Conservation (phyloP, 2,797 vertebrate species). For the Lerista edwardsae region DNA sequence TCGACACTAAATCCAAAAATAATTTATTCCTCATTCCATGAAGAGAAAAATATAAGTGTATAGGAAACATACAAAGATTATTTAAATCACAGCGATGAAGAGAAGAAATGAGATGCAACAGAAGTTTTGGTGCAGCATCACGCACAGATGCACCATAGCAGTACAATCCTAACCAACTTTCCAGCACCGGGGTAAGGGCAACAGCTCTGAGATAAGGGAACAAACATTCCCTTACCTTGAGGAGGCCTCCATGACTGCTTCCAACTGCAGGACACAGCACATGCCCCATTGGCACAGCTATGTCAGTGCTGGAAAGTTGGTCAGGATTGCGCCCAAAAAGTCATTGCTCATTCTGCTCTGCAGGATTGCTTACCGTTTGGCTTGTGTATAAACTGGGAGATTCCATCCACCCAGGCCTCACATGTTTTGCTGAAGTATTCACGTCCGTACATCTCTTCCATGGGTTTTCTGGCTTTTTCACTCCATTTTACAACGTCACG, state of each 20-base stretch:
- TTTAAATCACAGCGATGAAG: not conserved
- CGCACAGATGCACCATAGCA: too few relatives aligned
- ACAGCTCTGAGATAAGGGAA: too few relatives aligned
- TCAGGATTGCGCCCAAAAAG: too few relatives aligned
- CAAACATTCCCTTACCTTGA: too few relatives aligned
- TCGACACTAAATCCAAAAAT: not conserved
- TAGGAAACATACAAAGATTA: not conserved
- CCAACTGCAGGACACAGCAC: too few relatives aligned
- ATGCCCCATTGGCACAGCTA: too few relatives aligned
- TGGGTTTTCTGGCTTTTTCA: slow-evolving; percentile 81
- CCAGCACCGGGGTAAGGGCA: too few relatives aligned
- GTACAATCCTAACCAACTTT: too few relatives aligned
- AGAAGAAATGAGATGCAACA: not conserved
- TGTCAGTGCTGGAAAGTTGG: too few relatives aligned
- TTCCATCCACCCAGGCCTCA: slow-evolving; percentile 86
- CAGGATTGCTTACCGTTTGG: slow-evolving; percentile 80
- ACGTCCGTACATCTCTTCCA: slow-evolving; percentile 88
- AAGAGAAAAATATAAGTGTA: not conserved
- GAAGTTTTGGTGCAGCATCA: slow-evolving; percentile 3
- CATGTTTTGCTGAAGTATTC: slow-evolving; percentile 84
- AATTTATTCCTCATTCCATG: not conserved
- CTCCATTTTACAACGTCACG: slow-evolving; percentile 90
- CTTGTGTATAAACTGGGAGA: slow-evolving; percentile 76
- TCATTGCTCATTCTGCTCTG: not conserved
- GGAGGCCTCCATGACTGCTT: too few relatives aligned